Percentiles rank a stretch among this genome's conserved stretches.
Evolutionary conservation across 1,140 invertebrate genomes (phyloP).

Genomic region (Tigriopus japonicus): DNA sequence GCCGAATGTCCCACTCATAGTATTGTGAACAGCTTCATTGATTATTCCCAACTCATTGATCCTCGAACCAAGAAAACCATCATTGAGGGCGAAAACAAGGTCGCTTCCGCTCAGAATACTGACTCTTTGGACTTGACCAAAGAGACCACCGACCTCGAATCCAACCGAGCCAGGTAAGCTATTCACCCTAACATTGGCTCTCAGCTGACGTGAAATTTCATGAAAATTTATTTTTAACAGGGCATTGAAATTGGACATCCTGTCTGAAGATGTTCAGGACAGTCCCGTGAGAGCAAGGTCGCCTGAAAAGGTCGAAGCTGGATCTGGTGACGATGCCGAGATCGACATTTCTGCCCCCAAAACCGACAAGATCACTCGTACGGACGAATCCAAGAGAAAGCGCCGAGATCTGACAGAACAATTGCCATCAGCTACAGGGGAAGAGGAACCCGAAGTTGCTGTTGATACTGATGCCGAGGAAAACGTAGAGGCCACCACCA

Average conservation of each 20-base stretch:
- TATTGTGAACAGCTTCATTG: neutral
- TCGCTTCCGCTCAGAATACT: neutral
- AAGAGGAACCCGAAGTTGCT: too few species aligned
- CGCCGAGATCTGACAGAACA: too few species aligned
- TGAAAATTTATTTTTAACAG: neutral
- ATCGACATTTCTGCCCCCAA: too few species aligned
- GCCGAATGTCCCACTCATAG: neutral
- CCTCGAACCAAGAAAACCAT: neutral
- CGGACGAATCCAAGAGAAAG: too few species aligned
- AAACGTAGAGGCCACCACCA: neutral
- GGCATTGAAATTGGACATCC: neutral
- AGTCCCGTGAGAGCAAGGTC: neutral
- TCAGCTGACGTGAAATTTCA: neutral
- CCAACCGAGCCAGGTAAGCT: neutral
- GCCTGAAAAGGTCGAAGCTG: neutral
- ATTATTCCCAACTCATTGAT: neutral
- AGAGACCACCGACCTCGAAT: neutral
- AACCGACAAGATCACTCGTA: too few species aligned
- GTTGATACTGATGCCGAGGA: neutral
- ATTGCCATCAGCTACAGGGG: too few species aligned
- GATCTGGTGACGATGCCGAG: too few species aligned
- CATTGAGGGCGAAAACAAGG: constrained; percentile 1
- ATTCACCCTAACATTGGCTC: too few species aligned
- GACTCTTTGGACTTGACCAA: neutral
- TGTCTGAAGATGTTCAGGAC: neutral